These are phyloP conservation scores for Sciaenops ocellatus DNA, from an alignment of 2,797 vertebrate species.

Conservation along the genomic window DNA sequence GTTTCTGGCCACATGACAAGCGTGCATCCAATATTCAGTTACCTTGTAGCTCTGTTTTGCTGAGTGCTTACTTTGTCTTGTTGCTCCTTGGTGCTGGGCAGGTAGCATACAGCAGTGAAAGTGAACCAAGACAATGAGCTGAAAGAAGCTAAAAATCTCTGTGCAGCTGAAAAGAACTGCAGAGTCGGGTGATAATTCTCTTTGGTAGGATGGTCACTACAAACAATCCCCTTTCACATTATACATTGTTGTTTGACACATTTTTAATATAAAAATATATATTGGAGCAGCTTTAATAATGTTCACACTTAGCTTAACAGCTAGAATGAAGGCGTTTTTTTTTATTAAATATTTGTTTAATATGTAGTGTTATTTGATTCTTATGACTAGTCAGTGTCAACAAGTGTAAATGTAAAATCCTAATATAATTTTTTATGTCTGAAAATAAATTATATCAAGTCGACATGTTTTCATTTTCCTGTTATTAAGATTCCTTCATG, in stretches of 20 bases:
- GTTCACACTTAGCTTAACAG: background rate
- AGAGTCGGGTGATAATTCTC: background rate
- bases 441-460: constrained; percentile 3
- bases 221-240: background rate
- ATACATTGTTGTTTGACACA: background rate
- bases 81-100: background rate
- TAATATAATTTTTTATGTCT: constrained; percentile 11
- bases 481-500: background rate
- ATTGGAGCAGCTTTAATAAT: background rate
- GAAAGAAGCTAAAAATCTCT: background rate
- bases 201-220: background rate
- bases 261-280: background rate
- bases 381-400: background rate
- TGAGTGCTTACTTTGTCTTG: too few relatives aligned
- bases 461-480: background rate
- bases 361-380: background rate
- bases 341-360: background rate
- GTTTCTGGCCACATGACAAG: background rate
- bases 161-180: background rate
- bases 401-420: background rate
- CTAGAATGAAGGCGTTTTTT: background rate
- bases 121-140: background rate
- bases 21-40: too few relatives aligned
- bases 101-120: background rate
- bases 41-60: background rate